phyloP scores from a whole-genome alignment of 2,797 vertebrate genomes.

The Tokudaia tokunoshimensis region DNA sequence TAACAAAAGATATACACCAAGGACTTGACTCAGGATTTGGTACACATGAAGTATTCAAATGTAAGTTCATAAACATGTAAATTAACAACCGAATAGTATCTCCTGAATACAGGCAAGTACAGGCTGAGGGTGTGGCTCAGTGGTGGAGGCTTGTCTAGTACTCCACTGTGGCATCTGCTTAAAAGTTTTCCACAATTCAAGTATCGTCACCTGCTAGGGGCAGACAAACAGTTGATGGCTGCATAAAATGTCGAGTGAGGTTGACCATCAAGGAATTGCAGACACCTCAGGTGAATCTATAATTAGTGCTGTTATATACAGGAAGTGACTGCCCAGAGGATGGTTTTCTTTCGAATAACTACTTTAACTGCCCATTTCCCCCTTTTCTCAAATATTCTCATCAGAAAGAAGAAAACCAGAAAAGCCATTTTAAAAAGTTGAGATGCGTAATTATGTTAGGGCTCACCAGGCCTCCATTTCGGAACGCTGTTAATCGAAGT shows the following conservation, averaged over 20 bases:
- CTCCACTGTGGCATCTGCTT: not conserved
- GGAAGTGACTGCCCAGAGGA: not conserved
- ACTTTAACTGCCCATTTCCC: constrained; percentile 3
- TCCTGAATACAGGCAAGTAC: not conserved
- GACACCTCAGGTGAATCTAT: constrained; percentile 8
- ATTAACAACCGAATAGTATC: not conserved
- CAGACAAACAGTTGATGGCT: not conserved
- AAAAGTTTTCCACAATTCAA: not conserved
- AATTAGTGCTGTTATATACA: not conserved
- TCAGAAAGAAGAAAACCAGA: not conserved
- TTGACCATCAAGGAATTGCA: not conserved
- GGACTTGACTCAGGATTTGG: not conserved
- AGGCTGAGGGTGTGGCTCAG: not conserved
- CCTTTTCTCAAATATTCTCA: constrained; percentile 2
- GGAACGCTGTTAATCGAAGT: constrained; percentile 32
- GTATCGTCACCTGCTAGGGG: not conserved
- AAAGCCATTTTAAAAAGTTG: not conserved
- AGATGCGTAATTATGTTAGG: not conserved
- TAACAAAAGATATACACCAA: constrained; percentile 30
- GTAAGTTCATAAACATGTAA: constrained; percentile 33
- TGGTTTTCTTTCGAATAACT: constrained; percentile 46
- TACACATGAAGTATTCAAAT: constrained; percentile 53
- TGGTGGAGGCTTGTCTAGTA: not conserved
- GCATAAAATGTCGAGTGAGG: not conserved
- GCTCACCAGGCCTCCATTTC: not conserved